Base-by-base conservation (phyloP, 1,140 invertebrate species). In the Drosophila dunni region DNA sequence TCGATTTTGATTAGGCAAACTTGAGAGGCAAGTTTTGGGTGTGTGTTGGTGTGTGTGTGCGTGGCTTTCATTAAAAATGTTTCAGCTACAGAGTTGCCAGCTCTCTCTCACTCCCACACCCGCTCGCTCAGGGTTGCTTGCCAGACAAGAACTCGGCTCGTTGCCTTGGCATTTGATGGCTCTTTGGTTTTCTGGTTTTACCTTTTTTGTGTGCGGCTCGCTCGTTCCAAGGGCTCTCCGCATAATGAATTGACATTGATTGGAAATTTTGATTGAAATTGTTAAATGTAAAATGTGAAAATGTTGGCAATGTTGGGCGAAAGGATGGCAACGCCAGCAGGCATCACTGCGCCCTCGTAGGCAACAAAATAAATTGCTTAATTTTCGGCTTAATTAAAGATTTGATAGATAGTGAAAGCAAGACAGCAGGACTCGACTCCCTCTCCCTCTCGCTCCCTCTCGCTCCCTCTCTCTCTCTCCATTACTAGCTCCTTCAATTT, bases 231-330 rank as follows among this genome's bases (percentile, higher is more conserved):
- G 33, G 61, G 42, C 58, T 44, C 56, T 53, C 71, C 46, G 75
- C 81, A 89, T 91, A 90, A 89, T 91, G 90, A 91, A 91, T 91
- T 91, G 90, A 91, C 90, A 91, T 91, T 91, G 90, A 91, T 91
- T 91, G 90, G 90, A 91, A 91, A 91, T 91, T 91, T 91, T 91
- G 90, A 91, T 91, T 91, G 85, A 78, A 90, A 91, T 74, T 74
- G 62, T 79, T 64, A 73, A 81, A 73, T 77, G 64, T 66, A 40
- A n/a, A 53, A 45, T 77, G 64, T 66, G 45, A n/a, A 53, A 45
- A 45, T 6, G 58, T 13, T 51, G 60, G 45, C 13, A 46, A 46
- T 15, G 24, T 24, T 24, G 24, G 45, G 9, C 45, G 17, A 57
- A 67, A 73, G 68, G 56, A 58, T 71, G 67, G 67, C 73, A 75